A percentile compares a stretch with the other conserved stretches of the same genome.
These are phyloP conservation scores for Pentamera pediparva DNA, from an alignment of 53 echinoderm and acorn worm species.

Conservation along the genomic window DNA sequence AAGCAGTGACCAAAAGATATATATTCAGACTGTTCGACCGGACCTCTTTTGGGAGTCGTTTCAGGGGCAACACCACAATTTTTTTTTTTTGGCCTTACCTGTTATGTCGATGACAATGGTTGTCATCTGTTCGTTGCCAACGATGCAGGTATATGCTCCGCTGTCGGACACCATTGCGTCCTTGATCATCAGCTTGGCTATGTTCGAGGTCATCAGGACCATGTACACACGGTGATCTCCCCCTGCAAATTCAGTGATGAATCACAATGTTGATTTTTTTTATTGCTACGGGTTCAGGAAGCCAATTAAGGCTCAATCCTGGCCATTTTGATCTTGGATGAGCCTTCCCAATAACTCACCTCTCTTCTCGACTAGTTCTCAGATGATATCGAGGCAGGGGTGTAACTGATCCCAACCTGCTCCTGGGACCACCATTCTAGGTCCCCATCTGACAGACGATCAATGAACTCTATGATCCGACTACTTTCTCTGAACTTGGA, in stretches of 20 bases:
- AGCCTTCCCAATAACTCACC: too few relatives aligned
- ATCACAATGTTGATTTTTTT: too few relatives aligned
- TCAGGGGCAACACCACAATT: background rate
- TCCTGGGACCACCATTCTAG: too few relatives aligned
- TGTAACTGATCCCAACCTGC: too few relatives aligned
- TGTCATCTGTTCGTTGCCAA: constrained; percentile 11
- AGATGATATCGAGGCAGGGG: too few relatives aligned
- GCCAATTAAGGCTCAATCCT: too few relatives aligned
- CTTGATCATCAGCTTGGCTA: constrained; percentile 31
- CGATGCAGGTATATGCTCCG: constrained; percentile 16
- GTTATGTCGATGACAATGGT: background rate
- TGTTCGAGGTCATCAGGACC: background rate
- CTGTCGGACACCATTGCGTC: background rate
- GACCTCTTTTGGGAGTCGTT: background rate
- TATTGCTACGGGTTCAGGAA: too few relatives aligned
- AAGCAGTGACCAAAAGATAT: background rate
- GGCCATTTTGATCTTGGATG: too few relatives aligned
- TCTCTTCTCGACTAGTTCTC: too few relatives aligned
- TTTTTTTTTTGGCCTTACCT: constrained; percentile 1
- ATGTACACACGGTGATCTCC: background rate
- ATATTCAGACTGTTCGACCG: background rate
- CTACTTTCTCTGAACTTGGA: too few relatives aligned
- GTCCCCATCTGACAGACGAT: too few relatives aligned
- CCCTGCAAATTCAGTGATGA: background rate
- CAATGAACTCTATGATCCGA: too few relatives aligned